Percentiles rank a stretch among this genome's conserved stretches.
Evolutionary conservation across 2,113 vertebrate genomes (phyloP).

Genomic region (Halichoerus grypus): DNA sequence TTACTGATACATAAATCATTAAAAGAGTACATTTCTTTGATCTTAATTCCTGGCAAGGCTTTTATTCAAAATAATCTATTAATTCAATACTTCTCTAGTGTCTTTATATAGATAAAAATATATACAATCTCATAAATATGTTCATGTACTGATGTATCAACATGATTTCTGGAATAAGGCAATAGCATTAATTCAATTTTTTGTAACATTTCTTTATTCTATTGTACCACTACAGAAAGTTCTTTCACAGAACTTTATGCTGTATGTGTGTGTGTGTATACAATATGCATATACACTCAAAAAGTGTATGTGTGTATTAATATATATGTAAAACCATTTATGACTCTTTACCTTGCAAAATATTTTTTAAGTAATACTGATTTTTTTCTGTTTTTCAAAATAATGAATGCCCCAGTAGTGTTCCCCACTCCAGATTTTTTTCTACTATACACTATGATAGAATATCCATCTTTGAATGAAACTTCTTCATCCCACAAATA

Average conservation of each 20-base stretch:
- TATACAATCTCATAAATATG: not conserved
- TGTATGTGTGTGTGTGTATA: not conserved
- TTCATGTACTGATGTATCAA: not conserved
- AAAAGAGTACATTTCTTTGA: not conserved
- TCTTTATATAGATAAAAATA: slow-evolving; percentile 15
- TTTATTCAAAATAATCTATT: slow-evolving; percentile 13
- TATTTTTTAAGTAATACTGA: not conserved
- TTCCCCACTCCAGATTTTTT: not conserved
- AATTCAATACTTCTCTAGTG: not conserved
- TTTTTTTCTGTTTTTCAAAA: not conserved
- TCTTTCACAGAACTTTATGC: not conserved
- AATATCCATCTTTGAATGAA: not conserved
- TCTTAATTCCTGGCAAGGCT: not conserved
- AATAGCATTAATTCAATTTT: not conserved
- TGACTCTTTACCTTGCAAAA: not conserved
- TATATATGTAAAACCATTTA: not conserved
- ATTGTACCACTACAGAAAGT: not conserved
- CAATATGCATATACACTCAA: not conserved
- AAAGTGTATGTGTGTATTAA: not conserved
- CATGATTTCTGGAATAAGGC: not conserved
- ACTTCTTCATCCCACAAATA: not conserved
- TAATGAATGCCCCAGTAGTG: not conserved
- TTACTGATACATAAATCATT: not conserved
- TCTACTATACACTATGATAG: not conserved
- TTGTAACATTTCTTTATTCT: not conserved